Base-by-base conservation (phyloP, 2,797 vertebrate genomes). In the Pseudochaenichthys georgianus region DNA sequence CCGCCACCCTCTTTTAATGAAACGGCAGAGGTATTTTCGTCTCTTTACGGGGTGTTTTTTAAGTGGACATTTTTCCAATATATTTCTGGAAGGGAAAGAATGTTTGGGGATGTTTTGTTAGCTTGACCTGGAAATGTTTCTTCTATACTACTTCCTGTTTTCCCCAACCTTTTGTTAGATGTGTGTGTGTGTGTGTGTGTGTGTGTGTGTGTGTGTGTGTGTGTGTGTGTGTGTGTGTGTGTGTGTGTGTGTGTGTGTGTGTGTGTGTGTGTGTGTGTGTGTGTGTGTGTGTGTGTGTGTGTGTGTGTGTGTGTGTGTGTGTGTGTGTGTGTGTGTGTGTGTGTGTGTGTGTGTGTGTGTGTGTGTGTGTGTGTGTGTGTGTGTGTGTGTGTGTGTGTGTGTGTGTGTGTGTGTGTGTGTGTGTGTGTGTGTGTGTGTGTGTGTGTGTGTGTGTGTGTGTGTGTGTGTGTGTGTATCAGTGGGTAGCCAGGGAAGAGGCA, bases 121-220 rank as follows among this genome's bases (percentile, higher is more conserved):
- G 50, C 63, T 67, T 43, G 73, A 92, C 88, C 88, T 89, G 91
- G 88, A 93, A 89, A 89, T 89, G 87, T 89, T 86, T 69, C 88
- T 70, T 63, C 48, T 83, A 66, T 83, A 89, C 41, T 82, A 82
- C 84, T 90, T 93, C 92, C 92, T 93, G 91, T 93, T 92, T 93
- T 92, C 68, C 65, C 64, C 63, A 64, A 84, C 69, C 80, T 78
- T 90, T 89, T 88, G 83, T 90, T 81, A 70, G 70, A 79, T 65
- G 72, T 64, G 21, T 68, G 46, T 82, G 31, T 70, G 53, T 48
- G 57, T 81, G 70, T 83, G 68, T 55, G 62, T 67, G 62, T 69
- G 50, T 53, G 48, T 57, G 3, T 28, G 23, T 28, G 23, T 28
- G 23, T 23, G 23, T 28, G 23, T 3, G 3, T 3, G 3, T 3